Conservation (phyloP, 2,888 invertebrate species). For the Portevinia maculata region DNA sequence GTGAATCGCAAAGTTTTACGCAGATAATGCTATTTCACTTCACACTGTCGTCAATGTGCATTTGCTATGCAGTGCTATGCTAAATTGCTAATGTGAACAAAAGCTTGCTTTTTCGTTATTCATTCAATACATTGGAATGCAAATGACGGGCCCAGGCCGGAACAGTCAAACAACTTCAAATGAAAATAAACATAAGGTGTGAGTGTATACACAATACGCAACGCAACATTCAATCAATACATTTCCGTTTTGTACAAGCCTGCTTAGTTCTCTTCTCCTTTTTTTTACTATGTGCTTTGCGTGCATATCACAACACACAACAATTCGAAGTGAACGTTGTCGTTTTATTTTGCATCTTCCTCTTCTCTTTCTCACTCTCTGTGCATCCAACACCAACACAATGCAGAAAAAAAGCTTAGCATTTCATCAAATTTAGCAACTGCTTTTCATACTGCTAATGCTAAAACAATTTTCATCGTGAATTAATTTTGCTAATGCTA, state of each 20-base stretch:
- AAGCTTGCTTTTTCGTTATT: not conserved
- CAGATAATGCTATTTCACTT: constrained; percentile 3
- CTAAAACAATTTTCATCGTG: too few species aligned
- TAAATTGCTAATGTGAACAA: too few species aligned
- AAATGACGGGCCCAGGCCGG: constrained; percentile 1
- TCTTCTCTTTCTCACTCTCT: constrained; percentile 4
- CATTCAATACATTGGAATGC: constrained; percentile 5
- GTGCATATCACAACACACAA: not conserved
- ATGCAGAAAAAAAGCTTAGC: constrained; percentile 5
- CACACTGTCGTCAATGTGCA: not conserved
- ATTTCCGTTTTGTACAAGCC: not conserved
- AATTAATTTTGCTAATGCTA: too few species aligned
- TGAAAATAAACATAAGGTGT: constrained; percentile 5
- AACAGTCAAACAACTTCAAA: constrained; percentile 7
- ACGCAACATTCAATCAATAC: constrained; percentile 1
- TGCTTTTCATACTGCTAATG: constrained; percentile 6
- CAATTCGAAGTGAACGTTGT: constrained; percentile 1
- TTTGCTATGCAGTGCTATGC: too few species aligned
- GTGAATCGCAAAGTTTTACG: constrained; percentile 2
- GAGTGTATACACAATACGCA: constrained; percentile 4
- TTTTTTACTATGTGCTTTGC: not conserved
- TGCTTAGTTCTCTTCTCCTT: constrained; percentile 4
- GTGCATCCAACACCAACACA: not conserved
- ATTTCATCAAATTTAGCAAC: constrained; percentile 4
- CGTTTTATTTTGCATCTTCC: constrained; percentile 4